These are phyloP conservation scores for Paguma larvata DNA, from an alignment of 2,797 vertebrate species.

Conservation along the genomic window DNA sequence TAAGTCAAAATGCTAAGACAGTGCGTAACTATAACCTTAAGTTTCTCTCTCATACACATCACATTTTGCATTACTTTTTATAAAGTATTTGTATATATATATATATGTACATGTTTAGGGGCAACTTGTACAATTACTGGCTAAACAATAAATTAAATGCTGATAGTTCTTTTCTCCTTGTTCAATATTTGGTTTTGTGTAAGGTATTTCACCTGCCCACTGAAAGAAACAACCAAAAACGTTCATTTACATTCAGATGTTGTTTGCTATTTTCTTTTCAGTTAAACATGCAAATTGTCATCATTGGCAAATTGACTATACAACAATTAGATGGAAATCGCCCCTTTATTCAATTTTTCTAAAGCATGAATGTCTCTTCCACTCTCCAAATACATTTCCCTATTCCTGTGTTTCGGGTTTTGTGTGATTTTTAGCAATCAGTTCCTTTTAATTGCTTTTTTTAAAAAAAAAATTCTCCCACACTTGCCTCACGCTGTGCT, in stretches of 20 bases:
- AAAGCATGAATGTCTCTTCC: constrained; percentile 50
- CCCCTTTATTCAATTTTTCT: constrained; percentile 49
- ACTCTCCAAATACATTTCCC: constrained; percentile 53
- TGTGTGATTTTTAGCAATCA: constrained; percentile 53
- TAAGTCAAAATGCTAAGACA: not conserved
- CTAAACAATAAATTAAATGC: not conserved
- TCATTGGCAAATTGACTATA: constrained; percentile 58
- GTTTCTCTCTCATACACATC: not conserved
- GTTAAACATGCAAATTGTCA: constrained; percentile 71
- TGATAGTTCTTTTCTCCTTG: not conserved
- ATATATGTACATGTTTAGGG: not conserved
- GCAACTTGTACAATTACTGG: not conserved
- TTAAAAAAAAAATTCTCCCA: constrained; percentile 3
- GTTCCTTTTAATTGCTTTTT: constrained; percentile 52
- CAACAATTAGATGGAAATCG: constrained; percentile 62
- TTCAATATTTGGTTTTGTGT: constrained; percentile 22
- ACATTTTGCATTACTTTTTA: constrained; percentile 27
- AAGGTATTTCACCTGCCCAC: constrained; percentile 53
- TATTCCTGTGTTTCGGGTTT: constrained; percentile 4
- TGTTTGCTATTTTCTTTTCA: constrained; percentile 68
- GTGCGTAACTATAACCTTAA: not conserved
- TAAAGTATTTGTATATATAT: not conserved
- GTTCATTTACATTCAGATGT: constrained; percentile 58
- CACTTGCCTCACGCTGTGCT: constrained; percentile 54
- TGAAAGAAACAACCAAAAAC: constrained; percentile 52